A percentile compares a stretch with the other conserved stretches of the same genome.
Conservation (phyloP, 2,888 invertebrate genomes). For the Congeria kusceri region DNA sequence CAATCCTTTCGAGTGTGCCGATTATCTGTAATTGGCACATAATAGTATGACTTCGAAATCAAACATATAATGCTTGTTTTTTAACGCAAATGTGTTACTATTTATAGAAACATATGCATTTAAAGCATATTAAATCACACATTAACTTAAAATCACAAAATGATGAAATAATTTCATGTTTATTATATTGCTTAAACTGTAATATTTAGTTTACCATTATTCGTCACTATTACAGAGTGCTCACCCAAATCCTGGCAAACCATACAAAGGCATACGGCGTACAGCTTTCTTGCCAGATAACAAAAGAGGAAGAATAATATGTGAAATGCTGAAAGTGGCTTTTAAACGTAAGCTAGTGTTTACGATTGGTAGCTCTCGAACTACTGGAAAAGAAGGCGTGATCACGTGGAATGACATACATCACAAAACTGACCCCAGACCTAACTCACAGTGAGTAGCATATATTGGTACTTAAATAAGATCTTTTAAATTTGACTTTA, state of each 20-base stretch:
- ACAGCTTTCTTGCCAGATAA: slow-evolving; percentile 77
- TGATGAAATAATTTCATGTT: no score
- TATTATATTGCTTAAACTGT: no score
- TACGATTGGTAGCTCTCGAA: slow-evolving; percentile 78
- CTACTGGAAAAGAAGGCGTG: slow-evolving; percentile 76
- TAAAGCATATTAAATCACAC: no score
- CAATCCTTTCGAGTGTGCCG: no score
- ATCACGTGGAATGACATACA: slow-evolving; percentile 77
- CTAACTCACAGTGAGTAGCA: slow-evolving; percentile 41
- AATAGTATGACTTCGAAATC: no score
- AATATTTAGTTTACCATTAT: no score
- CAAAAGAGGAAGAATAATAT: slow-evolving; percentile 68
- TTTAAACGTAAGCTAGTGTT: slow-evolving; percentile 76
- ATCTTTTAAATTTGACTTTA: no score
- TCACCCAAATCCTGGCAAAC: slow-evolving; percentile 75
- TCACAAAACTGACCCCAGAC: slow-evolving; percentile 52
- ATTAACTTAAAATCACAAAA: no score
- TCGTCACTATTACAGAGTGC: slow-evolving; percentile 46
- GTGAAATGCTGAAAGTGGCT: slow-evolving; percentile 69
- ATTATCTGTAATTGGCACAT: no score
- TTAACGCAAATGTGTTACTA: no score
- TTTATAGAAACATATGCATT: no score
- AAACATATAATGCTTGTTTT: no score
- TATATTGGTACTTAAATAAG: not conserved
- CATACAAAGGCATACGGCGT: slow-evolving; percentile 71